Base-by-base conservation (phyloP, 1,140 invertebrate genomes). In the Plectus sambesii region DNA sequence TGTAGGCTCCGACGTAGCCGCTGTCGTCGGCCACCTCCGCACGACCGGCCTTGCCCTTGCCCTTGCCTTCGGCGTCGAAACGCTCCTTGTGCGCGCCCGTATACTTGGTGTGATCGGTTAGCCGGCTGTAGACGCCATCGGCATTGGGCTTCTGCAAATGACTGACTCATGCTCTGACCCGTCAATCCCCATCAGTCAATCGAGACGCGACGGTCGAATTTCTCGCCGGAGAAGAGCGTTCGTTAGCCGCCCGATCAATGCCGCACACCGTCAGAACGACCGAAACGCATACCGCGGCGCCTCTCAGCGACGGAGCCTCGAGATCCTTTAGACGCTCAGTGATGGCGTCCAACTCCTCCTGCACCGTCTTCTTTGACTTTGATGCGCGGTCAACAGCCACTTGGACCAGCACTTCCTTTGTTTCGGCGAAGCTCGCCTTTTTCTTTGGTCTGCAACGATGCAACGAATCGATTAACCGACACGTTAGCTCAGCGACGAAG, bases 11-110 rank as follows among this genome's bases (percentile, higher is more conserved):
- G 12, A 77, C 75, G 49, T 76, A 76, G n/a, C 75, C 75, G 23
- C 58, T 60, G 44, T 70, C 63, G 2, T 73, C 60, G 0, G 27
- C 43, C 2, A 44, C 22, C 5, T 77, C 70, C 15, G 53, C 61
- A 30, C 74, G 61, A 1, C 73, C 74, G 5, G 66, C 70, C 24
- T 64, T 66, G 4, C 74, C 74, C 51, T 72, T 73, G 38, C 74
- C 75, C 53, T 74, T 75, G 17, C 75, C 75, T 9, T 57, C 53
- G 4, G 58, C 65, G 50, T 74, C 73, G 59, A 77, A 77, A 6
- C 75, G 58, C 46, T 75, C 72, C 52, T 76, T 76, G 54, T 77
- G 75, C 4, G 72, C 58, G n/a, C 75, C 75, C 1, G 75, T 77
- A 54, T 77, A 77, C 24, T 68, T 60, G 2, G 55, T 54, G 9